Evolutionary conservation across 1,140 invertebrate genomes (phyloP).

Genomic region (Pogonomyrmex barbatus): DNA sequence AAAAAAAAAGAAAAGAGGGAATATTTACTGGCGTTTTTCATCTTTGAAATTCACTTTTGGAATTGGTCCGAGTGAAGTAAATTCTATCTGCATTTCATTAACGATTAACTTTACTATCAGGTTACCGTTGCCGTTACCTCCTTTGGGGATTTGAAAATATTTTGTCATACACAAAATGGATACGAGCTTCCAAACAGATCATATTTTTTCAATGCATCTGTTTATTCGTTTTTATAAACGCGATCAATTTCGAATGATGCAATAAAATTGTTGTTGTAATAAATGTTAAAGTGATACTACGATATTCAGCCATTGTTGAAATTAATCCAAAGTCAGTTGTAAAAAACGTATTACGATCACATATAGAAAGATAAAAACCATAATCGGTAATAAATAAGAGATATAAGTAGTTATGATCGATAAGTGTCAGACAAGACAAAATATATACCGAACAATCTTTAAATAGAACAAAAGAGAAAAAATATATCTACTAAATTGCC

Average conservation of each 20-base stretch:
- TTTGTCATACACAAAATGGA: background rate
- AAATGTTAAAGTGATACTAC: background rate
- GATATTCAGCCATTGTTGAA: background rate
- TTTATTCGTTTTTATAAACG: background rate
- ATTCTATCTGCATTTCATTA: background rate
- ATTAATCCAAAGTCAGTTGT: background rate
- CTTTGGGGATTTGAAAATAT: background rate
- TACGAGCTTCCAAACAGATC: background rate
- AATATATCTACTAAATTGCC: background rate
- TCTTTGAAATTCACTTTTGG: background rate
- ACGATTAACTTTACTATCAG: background rate
- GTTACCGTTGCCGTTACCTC: too few species aligned
- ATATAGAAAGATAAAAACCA: background rate
- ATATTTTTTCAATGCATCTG: background rate
- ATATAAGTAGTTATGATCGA: constrained; percentile 4
- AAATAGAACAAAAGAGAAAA: background rate
- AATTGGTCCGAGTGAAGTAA: background rate
- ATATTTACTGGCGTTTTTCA: background rate
- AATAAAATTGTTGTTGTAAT: background rate
- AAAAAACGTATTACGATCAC: background rate
- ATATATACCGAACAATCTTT: background rate
- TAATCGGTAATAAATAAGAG: background rate
- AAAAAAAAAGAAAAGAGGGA: background rate
- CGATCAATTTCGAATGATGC: background rate
- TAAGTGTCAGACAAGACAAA: background rate